These are phyloP conservation scores for Paguma larvata DNA, from an alignment of 2,797 vertebrate genomes.

Conservation along the genomic window DNA sequence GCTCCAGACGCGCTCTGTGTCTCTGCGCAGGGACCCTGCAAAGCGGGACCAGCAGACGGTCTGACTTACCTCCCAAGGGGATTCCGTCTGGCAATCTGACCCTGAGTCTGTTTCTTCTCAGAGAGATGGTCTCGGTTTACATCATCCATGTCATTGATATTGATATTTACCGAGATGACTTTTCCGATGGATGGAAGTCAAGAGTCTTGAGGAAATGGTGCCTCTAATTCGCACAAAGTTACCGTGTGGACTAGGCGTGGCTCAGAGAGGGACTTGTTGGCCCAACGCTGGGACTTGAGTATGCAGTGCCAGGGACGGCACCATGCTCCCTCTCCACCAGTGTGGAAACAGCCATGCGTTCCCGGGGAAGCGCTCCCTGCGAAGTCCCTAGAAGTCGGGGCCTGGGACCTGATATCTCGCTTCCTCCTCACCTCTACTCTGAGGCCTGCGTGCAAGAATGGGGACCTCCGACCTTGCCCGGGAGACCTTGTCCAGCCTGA, in stretches of 20 bases:
- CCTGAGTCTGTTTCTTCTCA: not conserved
- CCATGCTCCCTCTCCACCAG: not conserved
- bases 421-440: not conserved
- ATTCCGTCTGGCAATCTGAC: not conserved
- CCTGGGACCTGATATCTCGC: not conserved
- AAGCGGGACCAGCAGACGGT: not conserved
- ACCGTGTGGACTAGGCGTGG: not conserved
- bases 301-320: not conserved
- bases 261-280: not conserved
- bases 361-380: not conserved
- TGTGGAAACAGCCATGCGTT: not conserved
- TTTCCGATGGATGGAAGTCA: constrained; percentile 29
- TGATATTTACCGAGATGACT: constrained; percentile 1
- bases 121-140: not conserved
- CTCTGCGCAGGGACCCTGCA: constrained; percentile 83
- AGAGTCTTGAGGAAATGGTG: not conserved
- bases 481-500: not conserved
- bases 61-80: constrained; percentile 55
- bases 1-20: constrained; percentile 90
- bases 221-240: not conserved
- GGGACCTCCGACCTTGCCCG: not conserved
- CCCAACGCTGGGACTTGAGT: not conserved
- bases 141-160: not conserved
- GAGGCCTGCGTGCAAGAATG: not conserved
- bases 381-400: not conserved